phyloP scores from a whole-genome alignment of 2,888 invertebrate genomes.

The Nebria salina region DNA sequence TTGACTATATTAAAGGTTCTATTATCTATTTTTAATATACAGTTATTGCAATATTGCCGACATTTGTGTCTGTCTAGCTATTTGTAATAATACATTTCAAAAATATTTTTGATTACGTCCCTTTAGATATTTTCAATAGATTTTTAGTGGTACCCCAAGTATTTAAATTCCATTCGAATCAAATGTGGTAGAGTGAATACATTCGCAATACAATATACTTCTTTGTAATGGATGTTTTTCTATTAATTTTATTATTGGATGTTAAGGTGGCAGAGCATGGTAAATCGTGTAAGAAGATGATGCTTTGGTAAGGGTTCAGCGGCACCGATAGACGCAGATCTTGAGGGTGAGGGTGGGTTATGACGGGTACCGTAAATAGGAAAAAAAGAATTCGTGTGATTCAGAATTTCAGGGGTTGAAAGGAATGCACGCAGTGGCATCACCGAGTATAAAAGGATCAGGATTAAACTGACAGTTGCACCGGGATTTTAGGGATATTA shows the following conservation, averaged over 20 bases:
- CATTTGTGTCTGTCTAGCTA: no score
- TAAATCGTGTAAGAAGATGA: constrained; percentile 28
- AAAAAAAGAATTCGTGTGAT: constrained; percentile 42
- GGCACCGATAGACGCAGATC: no score
- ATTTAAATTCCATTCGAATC: background rate
- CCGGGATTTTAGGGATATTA: constrained; percentile 43
- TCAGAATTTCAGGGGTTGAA: constrained; percentile 36
- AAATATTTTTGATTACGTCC: no score
- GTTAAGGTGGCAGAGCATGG: constrained; percentile 31
- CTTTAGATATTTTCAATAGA: background rate
- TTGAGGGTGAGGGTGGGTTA: constrained; percentile 13
- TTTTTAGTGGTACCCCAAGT: background rate
- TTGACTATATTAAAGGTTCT: no score
- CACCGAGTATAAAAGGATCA: constrained; percentile 33
- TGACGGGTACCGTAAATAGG: constrained; percentile 43
- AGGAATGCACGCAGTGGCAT: constrained; percentile 25
- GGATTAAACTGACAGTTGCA: constrained; percentile 45
- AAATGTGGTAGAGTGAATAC: background rate
- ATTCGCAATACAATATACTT: background rate
- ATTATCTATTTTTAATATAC: no score
- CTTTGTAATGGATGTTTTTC: background rate
- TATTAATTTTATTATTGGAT: constrained; percentile 4
- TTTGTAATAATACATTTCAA: no score
- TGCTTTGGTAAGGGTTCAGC: background rate
- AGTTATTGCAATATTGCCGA: no score